phyloP scores from a whole-genome alignment of 1,140 invertebrate species.

The Drosophila micromelanica region DNA sequence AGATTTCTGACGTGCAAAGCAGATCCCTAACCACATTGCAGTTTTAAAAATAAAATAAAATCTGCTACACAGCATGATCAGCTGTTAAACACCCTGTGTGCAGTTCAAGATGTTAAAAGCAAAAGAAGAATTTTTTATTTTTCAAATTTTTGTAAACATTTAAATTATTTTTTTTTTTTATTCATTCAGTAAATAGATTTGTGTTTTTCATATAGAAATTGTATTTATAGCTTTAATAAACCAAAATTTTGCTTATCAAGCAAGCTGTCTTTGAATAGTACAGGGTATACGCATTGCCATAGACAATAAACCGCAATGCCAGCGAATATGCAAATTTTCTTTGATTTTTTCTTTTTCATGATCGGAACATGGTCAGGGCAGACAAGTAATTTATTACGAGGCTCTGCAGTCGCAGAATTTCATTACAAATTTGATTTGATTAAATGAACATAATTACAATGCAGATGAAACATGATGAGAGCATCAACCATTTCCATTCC shows the following conservation, averaged over 20 bases:
- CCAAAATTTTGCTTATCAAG: neutral
- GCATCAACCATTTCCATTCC: neutral
- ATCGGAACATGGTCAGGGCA: neutral
- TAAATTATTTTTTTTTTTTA: too few species aligned
- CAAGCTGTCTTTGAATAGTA: neutral
- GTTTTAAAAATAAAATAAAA: neutral
- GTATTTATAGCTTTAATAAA: too few species aligned
- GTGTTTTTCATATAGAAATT: neutral
- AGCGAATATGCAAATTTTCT: slow-evolving; percentile 64
- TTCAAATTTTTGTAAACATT: too few species aligned
- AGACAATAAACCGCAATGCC: slow-evolving; percentile 35
- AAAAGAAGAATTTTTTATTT: too few species aligned
- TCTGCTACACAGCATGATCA: neutral
- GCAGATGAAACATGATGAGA: slow-evolving; percentile 59
- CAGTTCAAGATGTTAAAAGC: neutral
- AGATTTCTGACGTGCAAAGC: slow-evolving; percentile 55
- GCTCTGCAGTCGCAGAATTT: slow-evolving; percentile 58
- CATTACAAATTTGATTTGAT: slow-evolving; percentile 74
- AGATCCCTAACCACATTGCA: slow-evolving; percentile 1
- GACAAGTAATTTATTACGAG: slow-evolving; percentile 49
- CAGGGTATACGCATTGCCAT: slow-evolving; percentile 1
- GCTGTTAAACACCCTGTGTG: neutral
- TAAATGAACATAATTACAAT: slow-evolving; percentile 73
- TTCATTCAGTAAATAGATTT: too few species aligned
- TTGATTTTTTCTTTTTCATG: slow-evolving; percentile 12